A percentile compares a stretch with the other conserved stretches of the same genome.
Conservation (phyloP, 2,113 vertebrate genomes). For the Promerops cafer region DNA sequence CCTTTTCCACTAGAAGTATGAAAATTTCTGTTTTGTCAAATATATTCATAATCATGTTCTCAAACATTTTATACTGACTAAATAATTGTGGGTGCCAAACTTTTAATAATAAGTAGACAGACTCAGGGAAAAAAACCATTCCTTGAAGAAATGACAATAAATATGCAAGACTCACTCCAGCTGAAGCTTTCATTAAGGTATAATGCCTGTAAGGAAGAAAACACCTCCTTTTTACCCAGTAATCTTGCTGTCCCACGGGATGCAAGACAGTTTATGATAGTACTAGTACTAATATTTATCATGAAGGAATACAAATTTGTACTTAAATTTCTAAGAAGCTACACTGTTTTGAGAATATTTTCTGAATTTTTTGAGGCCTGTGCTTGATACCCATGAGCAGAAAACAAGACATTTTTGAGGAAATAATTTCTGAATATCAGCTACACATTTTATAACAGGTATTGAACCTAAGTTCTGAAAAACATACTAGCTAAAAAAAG, state of each 20-base stretch:
- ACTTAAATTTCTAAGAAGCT: constrained; percentile 50
- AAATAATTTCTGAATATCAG: constrained; percentile 4
- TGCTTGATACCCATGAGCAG: neutral
- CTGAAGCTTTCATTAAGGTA: neutral
- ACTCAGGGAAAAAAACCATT: neutral
- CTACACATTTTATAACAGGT: neutral
- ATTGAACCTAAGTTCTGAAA: neutral
- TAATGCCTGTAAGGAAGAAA: neutral
- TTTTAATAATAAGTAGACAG: neutral
- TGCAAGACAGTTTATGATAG: neutral
- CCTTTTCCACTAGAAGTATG: neutral
- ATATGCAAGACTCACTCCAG: neutral
- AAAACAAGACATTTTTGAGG: constrained; percentile 9
- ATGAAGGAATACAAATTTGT: neutral
- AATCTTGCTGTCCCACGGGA: neutral
- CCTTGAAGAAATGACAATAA: neutral
- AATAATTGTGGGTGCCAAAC: neutral
- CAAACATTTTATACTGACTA: neutral
- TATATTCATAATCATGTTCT: neutral
- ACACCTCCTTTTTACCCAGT: neutral
- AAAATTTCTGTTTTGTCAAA: neutral
- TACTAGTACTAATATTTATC: constrained; percentile 44
- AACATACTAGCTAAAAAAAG: neutral
- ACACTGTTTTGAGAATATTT: neutral
- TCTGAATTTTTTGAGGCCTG: neutral